Conservation (phyloP, 2,113 vertebrate genomes). For the Sebastes fasciatus region DNA sequence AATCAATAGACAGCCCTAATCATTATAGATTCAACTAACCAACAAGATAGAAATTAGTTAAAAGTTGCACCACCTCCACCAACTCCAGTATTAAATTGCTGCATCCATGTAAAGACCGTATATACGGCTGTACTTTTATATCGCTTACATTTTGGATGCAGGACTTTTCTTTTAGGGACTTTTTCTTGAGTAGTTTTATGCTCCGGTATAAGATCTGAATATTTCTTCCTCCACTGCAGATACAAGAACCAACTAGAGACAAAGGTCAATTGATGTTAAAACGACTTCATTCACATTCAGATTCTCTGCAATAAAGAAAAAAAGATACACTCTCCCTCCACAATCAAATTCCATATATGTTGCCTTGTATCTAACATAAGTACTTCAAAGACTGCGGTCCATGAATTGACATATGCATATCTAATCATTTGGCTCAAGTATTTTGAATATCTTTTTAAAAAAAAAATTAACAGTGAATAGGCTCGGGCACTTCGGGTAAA, state of each 20-base stretch:
- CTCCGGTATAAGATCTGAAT: background rate
- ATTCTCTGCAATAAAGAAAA: constrained; percentile 10
- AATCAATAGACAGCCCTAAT: too few species aligned
- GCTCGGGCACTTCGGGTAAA: constrained; percentile 78
- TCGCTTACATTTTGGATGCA: background rate
- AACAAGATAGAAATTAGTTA: background rate
- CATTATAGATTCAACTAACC: background rate
- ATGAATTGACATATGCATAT: constrained; percentile 70
- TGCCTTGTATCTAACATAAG: constrained; percentile 45
- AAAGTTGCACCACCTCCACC: background rate
- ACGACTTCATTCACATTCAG: background rate
- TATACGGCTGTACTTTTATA: background rate
- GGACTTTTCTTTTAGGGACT: background rate
- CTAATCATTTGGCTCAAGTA: constrained; percentile 77
- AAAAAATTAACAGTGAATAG: constrained; percentile 71
- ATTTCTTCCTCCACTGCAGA: background rate
- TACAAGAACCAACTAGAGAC: constrained; percentile 17
- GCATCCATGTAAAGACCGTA: background rate
- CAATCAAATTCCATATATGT: constrained; percentile 53
- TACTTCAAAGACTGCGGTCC: constrained; percentile 57
- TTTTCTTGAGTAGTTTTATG: background rate
- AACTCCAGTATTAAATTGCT: background rate
- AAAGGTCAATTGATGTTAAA: constrained; percentile 47
- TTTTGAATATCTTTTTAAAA: constrained; percentile 75
- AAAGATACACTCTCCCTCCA: constrained; percentile 3